These are phyloP conservation scores for Myotis yumanensis DNA, from an alignment of 2,113 vertebrate genomes.

Conservation along the genomic window DNA sequence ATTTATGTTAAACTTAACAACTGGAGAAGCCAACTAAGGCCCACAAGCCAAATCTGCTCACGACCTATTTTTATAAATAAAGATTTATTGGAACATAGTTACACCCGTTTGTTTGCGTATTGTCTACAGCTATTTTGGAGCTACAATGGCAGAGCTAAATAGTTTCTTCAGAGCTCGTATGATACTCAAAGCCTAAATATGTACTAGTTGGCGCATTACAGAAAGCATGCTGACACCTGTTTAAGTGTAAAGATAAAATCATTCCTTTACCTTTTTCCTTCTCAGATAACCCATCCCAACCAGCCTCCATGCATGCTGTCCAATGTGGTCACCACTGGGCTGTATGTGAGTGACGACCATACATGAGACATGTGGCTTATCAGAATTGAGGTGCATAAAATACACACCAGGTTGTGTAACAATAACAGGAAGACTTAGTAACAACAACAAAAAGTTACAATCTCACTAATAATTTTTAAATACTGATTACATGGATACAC, in stretches of 20 bases:
- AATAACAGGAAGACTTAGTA: not conserved
- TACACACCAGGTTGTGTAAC: not conserved
- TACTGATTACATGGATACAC: not conserved
- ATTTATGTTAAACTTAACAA: constrained; percentile 19
- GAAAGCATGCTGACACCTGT: not conserved
- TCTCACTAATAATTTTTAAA: not conserved
- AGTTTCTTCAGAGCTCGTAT: not conserved
- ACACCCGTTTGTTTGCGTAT: not conserved
- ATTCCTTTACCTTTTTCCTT: not conserved
- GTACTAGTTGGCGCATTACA: not conserved
- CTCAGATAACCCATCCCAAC: not conserved
- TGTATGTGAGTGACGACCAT: not conserved
- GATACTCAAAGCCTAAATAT: not conserved
- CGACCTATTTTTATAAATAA: constrained; percentile 13
- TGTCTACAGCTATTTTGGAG: not conserved
- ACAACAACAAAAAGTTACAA: not conserved
- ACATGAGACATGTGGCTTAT: not conserved
- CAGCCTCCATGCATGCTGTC: not conserved
- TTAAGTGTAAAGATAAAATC: not conserved
- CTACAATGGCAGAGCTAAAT: not conserved
- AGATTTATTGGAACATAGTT: constrained; percentile 29
- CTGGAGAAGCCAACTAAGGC: not conserved
- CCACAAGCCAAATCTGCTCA: not conserved
- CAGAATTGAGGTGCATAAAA: not conserved
- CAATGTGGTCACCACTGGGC: not conserved